phyloP scores from a whole-genome alignment of 2,797 vertebrate genomes.

The Propithecus deckenii region DNA sequence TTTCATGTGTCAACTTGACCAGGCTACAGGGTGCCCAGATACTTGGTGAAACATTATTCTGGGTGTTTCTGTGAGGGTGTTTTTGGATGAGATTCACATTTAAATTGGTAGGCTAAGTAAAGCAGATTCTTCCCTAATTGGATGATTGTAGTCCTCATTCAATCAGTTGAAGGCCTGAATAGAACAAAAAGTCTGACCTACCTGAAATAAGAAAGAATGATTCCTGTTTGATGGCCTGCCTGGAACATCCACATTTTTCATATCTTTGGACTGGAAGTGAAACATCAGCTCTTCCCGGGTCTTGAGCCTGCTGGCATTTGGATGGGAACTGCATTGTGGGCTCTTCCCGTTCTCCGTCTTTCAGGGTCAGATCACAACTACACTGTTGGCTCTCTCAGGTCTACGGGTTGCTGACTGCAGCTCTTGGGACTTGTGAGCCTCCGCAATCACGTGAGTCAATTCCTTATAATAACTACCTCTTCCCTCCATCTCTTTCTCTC shows the following conservation, averaged over 20 bases:
- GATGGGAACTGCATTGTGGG: background rate
- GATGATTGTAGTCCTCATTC: background rate
- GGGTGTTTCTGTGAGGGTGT: background rate
- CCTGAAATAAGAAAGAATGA: background rate
- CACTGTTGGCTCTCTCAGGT: background rate
- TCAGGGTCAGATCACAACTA: background rate
- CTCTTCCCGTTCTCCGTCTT: background rate
- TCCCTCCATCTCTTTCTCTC: background rate
- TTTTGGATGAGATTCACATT: background rate
- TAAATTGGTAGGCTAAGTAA: background rate
- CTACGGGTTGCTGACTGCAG: background rate
- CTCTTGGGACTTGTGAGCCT: background rate
- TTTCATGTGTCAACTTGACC: background rate
- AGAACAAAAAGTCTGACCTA: background rate
- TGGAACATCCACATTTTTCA: background rate
- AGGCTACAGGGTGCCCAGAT: background rate
- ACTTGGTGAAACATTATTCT: background rate
- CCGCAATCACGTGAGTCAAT: background rate
- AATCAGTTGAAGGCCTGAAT: background rate
- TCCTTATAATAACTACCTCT: background rate
- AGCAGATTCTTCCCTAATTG: background rate
- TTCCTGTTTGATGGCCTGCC: background rate
- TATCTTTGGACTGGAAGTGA: background rate
- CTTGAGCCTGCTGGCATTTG: background rate
- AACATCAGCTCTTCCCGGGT: background rate